Evolutionary conservation across 2,797 vertebrate genomes (phyloP).

Genomic region (Poeciliopsis gracilis): DNA sequence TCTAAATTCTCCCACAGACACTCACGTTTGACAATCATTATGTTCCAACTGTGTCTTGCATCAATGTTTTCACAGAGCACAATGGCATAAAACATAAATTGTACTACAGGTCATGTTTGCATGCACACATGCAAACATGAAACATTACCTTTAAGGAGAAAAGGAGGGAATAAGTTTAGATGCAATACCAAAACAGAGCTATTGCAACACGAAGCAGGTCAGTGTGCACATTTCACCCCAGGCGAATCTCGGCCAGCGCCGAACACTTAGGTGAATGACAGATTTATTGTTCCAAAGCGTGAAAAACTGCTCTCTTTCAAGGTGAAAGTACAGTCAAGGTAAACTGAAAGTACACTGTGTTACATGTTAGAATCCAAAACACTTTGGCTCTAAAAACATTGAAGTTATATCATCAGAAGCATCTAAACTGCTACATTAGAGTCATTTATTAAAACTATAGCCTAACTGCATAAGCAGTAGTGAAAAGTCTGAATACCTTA

Average conservation of each 20-base stretch:
- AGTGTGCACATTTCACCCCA: slow-evolving; percentile 10
- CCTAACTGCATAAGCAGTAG: not conserved
- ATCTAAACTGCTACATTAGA: not conserved
- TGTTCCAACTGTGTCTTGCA: slow-evolving; percentile 45
- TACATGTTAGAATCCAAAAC: not conserved
- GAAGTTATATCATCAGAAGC: not conserved
- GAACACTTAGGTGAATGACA: slow-evolving; percentile 18
- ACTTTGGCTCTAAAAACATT: not conserved
- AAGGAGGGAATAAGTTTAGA: not conserved
- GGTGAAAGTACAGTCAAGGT: not conserved
- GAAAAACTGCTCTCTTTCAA: slow-evolving; percentile 1
- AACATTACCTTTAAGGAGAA: slow-evolving; percentile 40
- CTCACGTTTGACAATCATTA: slow-evolving; percentile 39
- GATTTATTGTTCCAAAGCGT: slow-evolving; percentile 6
- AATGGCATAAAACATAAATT: slow-evolving; percentile 39
- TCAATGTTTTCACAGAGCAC: slow-evolving; percentile 35
- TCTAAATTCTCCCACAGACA: slow-evolving; percentile 29
- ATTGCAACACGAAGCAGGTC: slow-evolving; percentile 24
- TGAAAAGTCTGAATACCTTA: not conserved
- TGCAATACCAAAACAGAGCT: not conserved
- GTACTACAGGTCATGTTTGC: slow-evolving; percentile 19
- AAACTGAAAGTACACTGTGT: not conserved
- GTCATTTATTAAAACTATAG: not conserved
- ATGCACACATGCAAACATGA: slow-evolving; percentile 20
- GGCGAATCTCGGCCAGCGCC: not conserved